Conservation (phyloP, 2,113 vertebrate genomes). For the Bubo scandiacus region DNA sequence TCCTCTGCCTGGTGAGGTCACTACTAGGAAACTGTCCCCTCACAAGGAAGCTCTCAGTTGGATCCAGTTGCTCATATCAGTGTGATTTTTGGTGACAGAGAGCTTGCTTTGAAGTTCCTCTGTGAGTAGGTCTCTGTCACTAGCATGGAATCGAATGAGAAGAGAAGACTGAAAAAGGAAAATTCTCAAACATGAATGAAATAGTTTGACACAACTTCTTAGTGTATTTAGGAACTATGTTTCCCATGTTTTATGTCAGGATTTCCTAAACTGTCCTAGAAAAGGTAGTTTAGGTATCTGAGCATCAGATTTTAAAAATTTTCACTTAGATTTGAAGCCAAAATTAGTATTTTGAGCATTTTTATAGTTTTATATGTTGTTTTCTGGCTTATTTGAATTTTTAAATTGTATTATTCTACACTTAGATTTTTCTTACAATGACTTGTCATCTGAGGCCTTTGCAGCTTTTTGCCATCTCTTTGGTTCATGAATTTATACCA, state of each 20-base stretch:
- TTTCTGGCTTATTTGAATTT: neutral
- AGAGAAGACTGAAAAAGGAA: neutral
- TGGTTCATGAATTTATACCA: neutral
- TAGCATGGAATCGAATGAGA: neutral
- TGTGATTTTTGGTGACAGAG: neutral
- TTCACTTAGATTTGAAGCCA: neutral
- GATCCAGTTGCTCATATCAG: neutral
- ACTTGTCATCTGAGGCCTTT: neutral
- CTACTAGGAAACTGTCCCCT: neutral
- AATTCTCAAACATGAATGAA: neutral
- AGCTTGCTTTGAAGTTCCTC: neutral
- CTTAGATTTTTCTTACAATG: neutral
- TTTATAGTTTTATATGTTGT: neutral
- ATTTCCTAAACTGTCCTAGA: neutral
- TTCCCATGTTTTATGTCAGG: neutral
- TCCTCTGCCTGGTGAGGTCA: neutral
- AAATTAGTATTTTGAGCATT: neutral
- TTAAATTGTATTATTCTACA: neutral
- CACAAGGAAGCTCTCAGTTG: fast-evolving
- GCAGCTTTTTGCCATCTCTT: neutral
- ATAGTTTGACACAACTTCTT: neutral
- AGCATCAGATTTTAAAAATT: neutral
- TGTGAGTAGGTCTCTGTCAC: neutral
- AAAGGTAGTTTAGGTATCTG: neutral
- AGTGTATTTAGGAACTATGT: neutral